Evolutionary conservation across 1,140 invertebrate species (phyloP), one percentile per base, ranked within the genome.

Genomic region (Bombus sylvicola): DNA sequence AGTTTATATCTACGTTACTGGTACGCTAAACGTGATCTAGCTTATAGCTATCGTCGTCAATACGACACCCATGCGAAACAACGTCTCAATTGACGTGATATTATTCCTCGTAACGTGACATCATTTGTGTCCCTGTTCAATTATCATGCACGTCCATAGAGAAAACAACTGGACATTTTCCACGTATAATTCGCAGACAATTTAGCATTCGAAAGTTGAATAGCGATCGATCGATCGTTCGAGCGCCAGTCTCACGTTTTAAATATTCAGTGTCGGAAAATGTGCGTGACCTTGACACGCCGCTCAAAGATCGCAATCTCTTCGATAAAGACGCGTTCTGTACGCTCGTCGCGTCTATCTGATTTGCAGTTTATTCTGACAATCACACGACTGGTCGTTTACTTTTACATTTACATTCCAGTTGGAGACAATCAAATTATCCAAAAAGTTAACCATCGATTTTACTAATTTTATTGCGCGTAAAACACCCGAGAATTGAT

Each of bases 221-320:
- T 79, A 62, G 34, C 64, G 31, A 83, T 68, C 62, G 28, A 68
- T 34, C 31, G 43, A 53, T n/a, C 53, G 37, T 1, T 31, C n/a
- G 31, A 18, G 10, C 37, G 37, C 4, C 53, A 47, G 43, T 75
- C 28, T 15, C 43, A 59, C 39, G 37, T 18, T 47, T 89, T 66
- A 83, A 86, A 86, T 91, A 93, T 92, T 93, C 88, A 85, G 78
- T 86, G 85, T 81, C 85, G 91, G 92, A 91, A 94, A 94, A 93
- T 91, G 88, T 81, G 81, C 77, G 79, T 90, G 88, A 93, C 92
- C 93, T 93, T 93, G 93, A 92, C 90, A 91, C 84, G 89, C 77
- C 79, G 39, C 81, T 78, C n/a, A n/a, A 34, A 68, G 77, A 83
- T 37, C 37, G 85, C 68, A 68, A 80, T 89, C 88, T 74, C 62